Evolutionary conservation across 2,797 vertebrate species (phyloP).

Genomic region (Caiman crocodilus): DNA sequence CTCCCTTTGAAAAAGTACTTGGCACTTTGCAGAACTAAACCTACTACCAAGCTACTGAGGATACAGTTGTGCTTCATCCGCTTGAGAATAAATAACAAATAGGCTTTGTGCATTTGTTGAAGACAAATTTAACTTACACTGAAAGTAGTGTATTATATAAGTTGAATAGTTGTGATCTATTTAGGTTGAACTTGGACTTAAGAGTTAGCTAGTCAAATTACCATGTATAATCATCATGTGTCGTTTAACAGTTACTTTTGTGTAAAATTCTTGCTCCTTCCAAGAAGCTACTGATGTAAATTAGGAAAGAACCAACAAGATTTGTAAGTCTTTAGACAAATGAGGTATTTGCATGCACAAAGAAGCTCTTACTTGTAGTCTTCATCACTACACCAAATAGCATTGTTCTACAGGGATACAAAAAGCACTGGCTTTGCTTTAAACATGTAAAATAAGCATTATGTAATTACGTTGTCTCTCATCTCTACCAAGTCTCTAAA

Average conservation of each 20-base stretch:
- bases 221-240: neutral
- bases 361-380: neutral
- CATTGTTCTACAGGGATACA: neutral
- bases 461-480: conserved; percentile 20
- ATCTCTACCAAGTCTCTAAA: neutral
- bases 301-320: neutral
- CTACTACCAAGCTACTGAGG: neutral
- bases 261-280: neutral
- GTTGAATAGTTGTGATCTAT: neutral
- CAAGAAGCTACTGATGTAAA: neutral
- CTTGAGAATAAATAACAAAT: neutral
- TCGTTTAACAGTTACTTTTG: neutral
- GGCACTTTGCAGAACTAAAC: neutral
- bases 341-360: neutral
- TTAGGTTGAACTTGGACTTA: neutral
- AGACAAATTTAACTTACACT: neutral
- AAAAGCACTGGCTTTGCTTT: conserved; percentile 18
- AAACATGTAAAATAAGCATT: conserved; percentile 10
- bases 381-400: neutral
- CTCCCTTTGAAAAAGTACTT: neutral
- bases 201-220: neutral
- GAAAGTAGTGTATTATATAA: neutral
- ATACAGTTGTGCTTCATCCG: neutral
- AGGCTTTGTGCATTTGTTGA: neutral
- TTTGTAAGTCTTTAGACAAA: conserved; percentile 13